Conservation (phyloP, 2,888 invertebrate genomes). For the Anthophora plumipes region DNA sequence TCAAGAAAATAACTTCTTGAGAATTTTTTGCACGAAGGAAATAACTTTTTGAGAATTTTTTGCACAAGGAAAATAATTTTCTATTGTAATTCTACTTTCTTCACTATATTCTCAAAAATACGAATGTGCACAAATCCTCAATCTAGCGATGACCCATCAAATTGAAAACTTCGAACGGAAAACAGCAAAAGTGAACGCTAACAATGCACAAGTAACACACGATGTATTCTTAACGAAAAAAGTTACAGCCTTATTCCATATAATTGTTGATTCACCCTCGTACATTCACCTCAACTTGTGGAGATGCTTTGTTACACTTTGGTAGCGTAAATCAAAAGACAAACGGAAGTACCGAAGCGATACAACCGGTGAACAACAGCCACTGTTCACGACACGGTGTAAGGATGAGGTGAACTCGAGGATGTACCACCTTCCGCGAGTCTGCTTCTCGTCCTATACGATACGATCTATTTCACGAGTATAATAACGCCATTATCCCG, state of each 20-base stretch:
- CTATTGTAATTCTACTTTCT: no score
- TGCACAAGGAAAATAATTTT: no score
- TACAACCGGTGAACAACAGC: constrained; percentile 49
- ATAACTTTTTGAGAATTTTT: no score
- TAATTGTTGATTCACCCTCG: background rate
- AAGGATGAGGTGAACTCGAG: constrained; percentile 48
- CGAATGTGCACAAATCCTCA: no score
- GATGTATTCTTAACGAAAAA: no score
- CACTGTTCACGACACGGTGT: constrained; percentile 33
- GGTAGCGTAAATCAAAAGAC: constrained; percentile 24
- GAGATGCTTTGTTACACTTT: constrained; percentile 26
- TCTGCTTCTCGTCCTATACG: constrained; percentile 70
- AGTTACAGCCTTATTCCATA: no score
- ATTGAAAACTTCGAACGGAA: no score
- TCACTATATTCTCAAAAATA: no score
- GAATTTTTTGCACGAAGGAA: no score
- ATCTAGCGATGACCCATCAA: background rate
- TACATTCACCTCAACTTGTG: constrained; percentile 18
- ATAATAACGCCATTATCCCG: constrained; percentile 73
- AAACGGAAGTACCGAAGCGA: constrained; percentile 45
- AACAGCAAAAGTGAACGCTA: no score
- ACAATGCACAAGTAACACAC: no score
- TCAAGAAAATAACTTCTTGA: no score
- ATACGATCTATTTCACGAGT: constrained; percentile 68
- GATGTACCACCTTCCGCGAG: constrained; percentile 58